Conservation (phyloP, 2,113 vertebrate species). For the Pachyramphus minor region DNA sequence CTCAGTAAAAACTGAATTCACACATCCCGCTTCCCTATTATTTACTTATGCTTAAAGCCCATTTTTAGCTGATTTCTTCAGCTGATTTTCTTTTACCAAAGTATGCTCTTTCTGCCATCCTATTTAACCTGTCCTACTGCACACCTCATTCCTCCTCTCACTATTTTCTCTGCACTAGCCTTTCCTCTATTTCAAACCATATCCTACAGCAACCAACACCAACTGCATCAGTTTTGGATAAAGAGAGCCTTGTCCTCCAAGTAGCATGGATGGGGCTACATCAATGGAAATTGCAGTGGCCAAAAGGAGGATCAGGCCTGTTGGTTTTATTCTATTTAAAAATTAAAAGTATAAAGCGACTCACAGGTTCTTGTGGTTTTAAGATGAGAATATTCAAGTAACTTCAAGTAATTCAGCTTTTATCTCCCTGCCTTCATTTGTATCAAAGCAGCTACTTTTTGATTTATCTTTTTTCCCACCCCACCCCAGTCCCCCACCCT, state of each 20-base stretch:
- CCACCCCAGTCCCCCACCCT: slow-evolving; percentile 59
- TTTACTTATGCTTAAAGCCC: slow-evolving; percentile 67
- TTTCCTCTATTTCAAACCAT: slow-evolving; percentile 55
- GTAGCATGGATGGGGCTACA: not conserved
- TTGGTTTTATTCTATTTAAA: slow-evolving; percentile 52
- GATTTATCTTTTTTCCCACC: slow-evolving; percentile 65
- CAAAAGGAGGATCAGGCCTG: slow-evolving; percentile 9
- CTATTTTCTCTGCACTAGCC: slow-evolving; percentile 48
- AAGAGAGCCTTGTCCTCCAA: not conserved
- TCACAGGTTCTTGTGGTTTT: slow-evolving; percentile 64
- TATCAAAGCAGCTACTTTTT: slow-evolving; percentile 69
- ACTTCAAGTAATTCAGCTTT: slow-evolving; percentile 79
- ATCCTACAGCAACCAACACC: slow-evolving; percentile 41
- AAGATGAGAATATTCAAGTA: slow-evolving; percentile 77
- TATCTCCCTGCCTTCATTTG: slow-evolving; percentile 76
- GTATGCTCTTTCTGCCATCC: slow-evolving; percentile 30
- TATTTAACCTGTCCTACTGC: slow-evolving; percentile 32
- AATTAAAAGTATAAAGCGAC: slow-evolving; percentile 64
- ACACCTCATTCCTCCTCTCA: slow-evolving; percentile 27
- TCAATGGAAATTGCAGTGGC: not conserved
- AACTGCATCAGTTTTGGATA: slow-evolving; percentile 61
- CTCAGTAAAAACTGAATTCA: slow-evolving; percentile 39
- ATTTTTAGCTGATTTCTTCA: slow-evolving; percentile 43
- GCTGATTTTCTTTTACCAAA: too few relatives aligned
- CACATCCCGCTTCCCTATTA: slow-evolving; percentile 27